Percentiles rank a stretch among this genome's conserved stretches.
Conservation (phyloP, 2,888 invertebrate species). For the Dryobotodes eremita region DNA sequence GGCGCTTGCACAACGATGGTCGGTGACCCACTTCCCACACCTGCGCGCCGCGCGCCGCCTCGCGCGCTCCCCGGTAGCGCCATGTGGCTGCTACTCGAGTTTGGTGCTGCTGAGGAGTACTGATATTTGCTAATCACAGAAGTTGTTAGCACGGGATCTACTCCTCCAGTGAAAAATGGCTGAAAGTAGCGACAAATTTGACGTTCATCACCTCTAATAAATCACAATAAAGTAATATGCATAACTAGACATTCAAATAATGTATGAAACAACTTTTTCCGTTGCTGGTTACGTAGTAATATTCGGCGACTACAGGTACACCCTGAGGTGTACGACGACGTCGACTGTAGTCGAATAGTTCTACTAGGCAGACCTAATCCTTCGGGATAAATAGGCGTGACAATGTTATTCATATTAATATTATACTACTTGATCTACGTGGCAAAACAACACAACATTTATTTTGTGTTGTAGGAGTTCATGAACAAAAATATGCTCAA, state of each 20-base stretch:
- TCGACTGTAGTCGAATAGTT: too few species aligned
- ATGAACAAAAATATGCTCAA: too few species aligned
- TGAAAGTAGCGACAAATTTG: neutral
- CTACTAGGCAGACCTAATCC: neutral
- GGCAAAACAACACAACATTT: neutral
- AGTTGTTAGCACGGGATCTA: neutral
- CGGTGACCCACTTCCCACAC: conserved; percentile 55
- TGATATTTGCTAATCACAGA: neutral
- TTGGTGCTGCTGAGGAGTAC: neutral
- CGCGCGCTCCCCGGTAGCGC: neutral
- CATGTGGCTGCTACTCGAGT: neutral
- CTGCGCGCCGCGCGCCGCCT: neutral
- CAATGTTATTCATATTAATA: neutral
- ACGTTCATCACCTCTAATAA: neutral
- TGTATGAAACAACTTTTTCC: neutral
- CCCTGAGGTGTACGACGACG: neutral
- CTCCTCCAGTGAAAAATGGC: neutral
- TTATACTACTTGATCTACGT: neutral
- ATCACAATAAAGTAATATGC: neutral
- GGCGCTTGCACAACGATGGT: conserved; percentile 26
- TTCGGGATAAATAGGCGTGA: neutral
- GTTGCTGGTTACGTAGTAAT: neutral
- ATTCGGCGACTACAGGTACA: neutral
- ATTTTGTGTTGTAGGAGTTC: neutral
- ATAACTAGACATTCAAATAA: neutral